These are phyloP conservation scores for Clamator glandarius DNA, from an alignment of 2,797 vertebrate genomes.

Conservation along the genomic window DNA sequence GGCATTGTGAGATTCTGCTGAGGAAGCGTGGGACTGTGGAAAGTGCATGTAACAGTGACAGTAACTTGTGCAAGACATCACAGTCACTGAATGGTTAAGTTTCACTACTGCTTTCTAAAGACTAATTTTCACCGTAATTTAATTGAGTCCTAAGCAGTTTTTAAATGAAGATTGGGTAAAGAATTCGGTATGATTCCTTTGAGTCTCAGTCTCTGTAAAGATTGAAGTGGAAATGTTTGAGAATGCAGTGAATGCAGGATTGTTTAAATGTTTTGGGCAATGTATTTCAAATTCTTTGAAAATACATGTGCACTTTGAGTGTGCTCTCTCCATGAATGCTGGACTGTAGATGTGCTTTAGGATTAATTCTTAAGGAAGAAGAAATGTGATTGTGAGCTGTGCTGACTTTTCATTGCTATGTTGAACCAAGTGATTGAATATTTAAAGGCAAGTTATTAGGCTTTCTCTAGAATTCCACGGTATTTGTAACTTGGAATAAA, in stretches of 20 bases:
- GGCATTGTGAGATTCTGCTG: neutral
- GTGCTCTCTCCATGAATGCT: neutral
- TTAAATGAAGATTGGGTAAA: neutral
- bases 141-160: neutral
- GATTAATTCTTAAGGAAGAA: neutral
- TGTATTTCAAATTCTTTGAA: neutral
- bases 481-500: neutral
- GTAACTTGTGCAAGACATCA: neutral
- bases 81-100: neutral
- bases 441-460: neutral
- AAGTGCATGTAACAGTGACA: neutral
- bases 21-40: neutral
- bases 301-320: neutral
- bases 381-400: neutral
- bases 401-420: neutral
- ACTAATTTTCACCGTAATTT: neutral
- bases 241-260: neutral
- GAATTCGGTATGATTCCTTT: neutral
- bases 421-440: neutral
- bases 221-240: neutral
- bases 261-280: neutral
- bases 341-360: neutral
- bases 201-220: neutral
- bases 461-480: neutral
- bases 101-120: neutral